phyloP scores from a whole-genome alignment of 2,888 invertebrate genomes.

The Pilophorus perplexus region DNA sequence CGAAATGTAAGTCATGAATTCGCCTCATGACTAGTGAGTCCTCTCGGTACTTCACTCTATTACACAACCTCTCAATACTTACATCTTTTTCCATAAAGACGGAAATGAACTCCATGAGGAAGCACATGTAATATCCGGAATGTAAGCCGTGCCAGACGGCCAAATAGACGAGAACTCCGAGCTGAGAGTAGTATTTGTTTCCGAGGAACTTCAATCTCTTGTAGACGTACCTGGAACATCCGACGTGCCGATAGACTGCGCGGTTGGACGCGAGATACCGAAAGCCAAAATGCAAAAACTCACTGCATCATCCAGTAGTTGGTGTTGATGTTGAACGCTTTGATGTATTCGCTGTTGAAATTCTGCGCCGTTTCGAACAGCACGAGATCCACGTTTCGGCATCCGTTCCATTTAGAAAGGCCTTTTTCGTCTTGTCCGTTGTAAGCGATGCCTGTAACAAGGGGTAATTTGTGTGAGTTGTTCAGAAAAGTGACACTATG shows the following conservation, averaged over 20 bases:
- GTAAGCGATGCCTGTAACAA: conserved; percentile 70
- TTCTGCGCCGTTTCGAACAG: conserved; percentile 79
- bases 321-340: conserved; percentile 93
- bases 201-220: conserved; percentile 89
- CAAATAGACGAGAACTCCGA: conserved; percentile 77
- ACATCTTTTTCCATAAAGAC: conserved; percentile 83
- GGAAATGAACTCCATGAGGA: conserved; percentile 86
- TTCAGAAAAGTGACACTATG: too few relatives aligned
- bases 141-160: conserved; percentile 96
- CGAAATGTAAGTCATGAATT: too few relatives aligned
- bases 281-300: too few relatives aligned
- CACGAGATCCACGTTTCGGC: conserved; percentile 80
- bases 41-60: too few relatives aligned
- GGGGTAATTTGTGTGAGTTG: too few relatives aligned
- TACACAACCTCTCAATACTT: too few relatives aligned
- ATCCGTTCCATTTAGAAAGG: conserved; percentile 76
- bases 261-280: too few relatives aligned
- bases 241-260: too few relatives aligned
- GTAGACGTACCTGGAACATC: conserved; percentile 76
- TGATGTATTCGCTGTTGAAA: conserved; percentile 77
- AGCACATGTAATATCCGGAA: conserved; percentile 90
- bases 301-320: conserved; percentile 88
- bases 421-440: conserved; percentile 69
- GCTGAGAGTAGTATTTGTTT: conserved; percentile 72
- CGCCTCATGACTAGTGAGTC: too few relatives aligned